Conservation (phyloP, 2,888 invertebrate species). For the Eurois occulta region DNA sequence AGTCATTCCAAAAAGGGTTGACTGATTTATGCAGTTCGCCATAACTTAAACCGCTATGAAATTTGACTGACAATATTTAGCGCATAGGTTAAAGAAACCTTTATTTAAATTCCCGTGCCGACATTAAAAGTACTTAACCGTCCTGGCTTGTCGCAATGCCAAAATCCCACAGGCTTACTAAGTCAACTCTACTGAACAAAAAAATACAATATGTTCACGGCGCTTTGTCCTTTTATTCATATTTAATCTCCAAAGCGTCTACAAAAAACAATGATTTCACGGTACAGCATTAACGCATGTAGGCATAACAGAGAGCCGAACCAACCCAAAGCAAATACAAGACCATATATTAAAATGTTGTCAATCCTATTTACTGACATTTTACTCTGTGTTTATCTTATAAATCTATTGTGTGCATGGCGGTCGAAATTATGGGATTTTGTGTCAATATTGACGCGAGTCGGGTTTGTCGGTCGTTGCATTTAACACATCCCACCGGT, state of each 20-base stretch:
- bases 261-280: conserved; percentile 90
- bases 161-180: conserved; percentile 85
- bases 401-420: conserved; percentile 90
- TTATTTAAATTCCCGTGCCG: conserved; percentile 72
- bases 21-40: not conserved
- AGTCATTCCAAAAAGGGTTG: not conserved
- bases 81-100: conserved; percentile 65
- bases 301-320: conserved; percentile 88
- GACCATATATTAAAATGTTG: conserved; percentile 90
- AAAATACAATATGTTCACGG: conserved; percentile 84
- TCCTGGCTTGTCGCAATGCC: conserved; percentile 77
- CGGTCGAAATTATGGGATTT: conserved; percentile 90
- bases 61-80: conserved; percentile 24
- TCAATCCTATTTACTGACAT: conserved; percentile 90
- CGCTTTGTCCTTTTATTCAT: conserved; percentile 89
- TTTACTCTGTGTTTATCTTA: conserved; percentile 90
- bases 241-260: conserved; percentile 87
- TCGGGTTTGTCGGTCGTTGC: conserved; percentile 86
- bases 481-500: conserved; percentile 89
- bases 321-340: conserved; percentile 87
- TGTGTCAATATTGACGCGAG: conserved; percentile 88
- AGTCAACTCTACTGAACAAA: conserved; percentile 79
- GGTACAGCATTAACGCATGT: conserved; percentile 90
- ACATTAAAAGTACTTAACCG: conserved; percentile 79
- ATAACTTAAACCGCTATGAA: not conserved